Percentiles rank a stretch among this genome's conserved stretches.
Evolutionary conservation across 2,113 vertebrate species (phyloP).

Genomic region (Chloropsis cyanopogon): DNA sequence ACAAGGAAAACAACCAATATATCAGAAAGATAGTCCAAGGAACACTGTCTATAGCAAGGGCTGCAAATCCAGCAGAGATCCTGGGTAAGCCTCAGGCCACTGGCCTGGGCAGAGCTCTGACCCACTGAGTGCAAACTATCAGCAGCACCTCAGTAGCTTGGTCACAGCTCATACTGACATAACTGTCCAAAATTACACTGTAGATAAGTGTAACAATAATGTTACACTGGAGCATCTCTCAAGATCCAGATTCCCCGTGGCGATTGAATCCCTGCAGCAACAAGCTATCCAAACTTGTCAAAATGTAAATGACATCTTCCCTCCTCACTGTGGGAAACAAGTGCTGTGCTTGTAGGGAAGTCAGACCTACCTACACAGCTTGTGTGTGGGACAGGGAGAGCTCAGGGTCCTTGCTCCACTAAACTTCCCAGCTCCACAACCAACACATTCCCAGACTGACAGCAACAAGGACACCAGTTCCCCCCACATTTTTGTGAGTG

Average conservation of each 20-base stretch:
- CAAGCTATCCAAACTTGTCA: neutral
- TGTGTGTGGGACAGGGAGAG: neutral
- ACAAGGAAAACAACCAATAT: neutral
- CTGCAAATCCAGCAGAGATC: neutral
- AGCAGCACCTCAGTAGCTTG: neutral
- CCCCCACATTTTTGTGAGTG: neutral
- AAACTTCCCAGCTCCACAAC: neutral
- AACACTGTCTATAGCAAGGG: neutral
- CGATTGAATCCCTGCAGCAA: neutral
- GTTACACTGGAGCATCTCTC: neutral
- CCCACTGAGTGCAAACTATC: neutral
- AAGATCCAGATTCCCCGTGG: neutral
- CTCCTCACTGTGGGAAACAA: neutral
- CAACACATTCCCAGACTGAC: neutral
- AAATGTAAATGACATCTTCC: neutral
- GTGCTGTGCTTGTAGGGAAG: neutral
- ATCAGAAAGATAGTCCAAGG: neutral
- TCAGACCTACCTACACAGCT: accelerated
- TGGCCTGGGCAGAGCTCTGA: neutral
- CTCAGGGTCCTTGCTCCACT: neutral
- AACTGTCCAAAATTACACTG: neutral
- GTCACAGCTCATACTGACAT: neutral
- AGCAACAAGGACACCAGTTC: neutral
- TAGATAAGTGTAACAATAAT: neutral
- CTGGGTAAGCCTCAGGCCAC: neutral